Base-by-base conservation (phyloP, 2,113 vertebrate species). In the Heterotis niloticus region DNA sequence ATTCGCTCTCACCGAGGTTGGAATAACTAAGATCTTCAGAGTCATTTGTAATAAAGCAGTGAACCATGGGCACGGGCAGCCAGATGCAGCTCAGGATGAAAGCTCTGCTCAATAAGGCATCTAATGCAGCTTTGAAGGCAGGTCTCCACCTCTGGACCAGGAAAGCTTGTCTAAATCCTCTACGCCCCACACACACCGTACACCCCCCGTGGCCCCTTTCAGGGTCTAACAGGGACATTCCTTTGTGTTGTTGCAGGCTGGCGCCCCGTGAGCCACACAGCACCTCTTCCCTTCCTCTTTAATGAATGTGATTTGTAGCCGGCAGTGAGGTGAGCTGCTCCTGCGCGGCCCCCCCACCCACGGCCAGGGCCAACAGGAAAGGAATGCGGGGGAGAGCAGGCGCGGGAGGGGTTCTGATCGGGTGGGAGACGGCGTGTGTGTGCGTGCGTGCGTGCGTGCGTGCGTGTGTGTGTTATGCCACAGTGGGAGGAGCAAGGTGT, bases 401-500 rank as follows among this genome's bases (percentile, higher is more conserved):
- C 7, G 34, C 7, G 34, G 7, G 34, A 44, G 7, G 7, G 34
- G 34, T 2, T 44, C 34, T 44, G 34, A 44, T 18, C 68, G 29
- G 57, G 4, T 54, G 62, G 23, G 62, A 78, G 44, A 68, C 51
- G 57, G 68, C 57, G 67, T 18, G 23, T 44, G 68, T n/a, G 74
- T 29, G 67, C 64, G 34, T 23, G 71, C 62, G 65, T 64, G 77
- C 70, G 44, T 76, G 71, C 17, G 67, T 24, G 54, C 62, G 34
- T 28, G 9, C 29, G 29, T 28, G 68, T 11, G 68, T 88, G 83
- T 82, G 86, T 84, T 70, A 79, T 85, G 82, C 68, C 85, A 90
- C 77, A 84, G 83, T 90, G 89, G 91, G 84, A 88, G 87, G 87
- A 90, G 90, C 90, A 92, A 92, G 93, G 7, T 2, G 34, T 44